Conservation (phyloP, 2,797 vertebrate genomes). For the Gymnoscopelus microlampas region DNA sequence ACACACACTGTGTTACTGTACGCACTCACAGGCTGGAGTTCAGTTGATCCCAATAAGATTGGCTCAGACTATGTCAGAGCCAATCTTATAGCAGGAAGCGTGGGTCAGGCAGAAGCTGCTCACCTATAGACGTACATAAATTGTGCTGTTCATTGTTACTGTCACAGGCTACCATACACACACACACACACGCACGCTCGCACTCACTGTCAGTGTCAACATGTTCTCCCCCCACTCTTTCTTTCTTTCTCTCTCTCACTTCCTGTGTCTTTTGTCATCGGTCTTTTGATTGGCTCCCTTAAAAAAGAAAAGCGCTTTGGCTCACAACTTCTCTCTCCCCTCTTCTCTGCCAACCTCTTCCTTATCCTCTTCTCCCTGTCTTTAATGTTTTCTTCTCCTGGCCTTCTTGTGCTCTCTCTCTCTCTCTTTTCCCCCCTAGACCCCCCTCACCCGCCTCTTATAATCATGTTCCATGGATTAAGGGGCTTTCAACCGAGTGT, state of each 20-base stretch:
- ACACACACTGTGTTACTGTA: not conserved
- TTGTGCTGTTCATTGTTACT: too few relatives aligned
- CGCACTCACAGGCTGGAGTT: not conserved
- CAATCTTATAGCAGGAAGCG: conserved; percentile 61
- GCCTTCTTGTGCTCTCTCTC: conserved; percentile 36
- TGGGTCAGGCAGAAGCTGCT: conserved; percentile 60
- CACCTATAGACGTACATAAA: conserved; percentile 5
- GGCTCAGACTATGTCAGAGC: conserved; percentile 43
- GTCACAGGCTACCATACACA: not conserved
- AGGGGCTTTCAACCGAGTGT: conserved; percentile 19
- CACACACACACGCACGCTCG: conserved; percentile 18
- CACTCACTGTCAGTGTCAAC: conserved; percentile 16
- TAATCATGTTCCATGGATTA: conserved; percentile 39
- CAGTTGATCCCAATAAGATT: conserved; percentile 33
- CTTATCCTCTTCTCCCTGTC: conserved; percentile 53
- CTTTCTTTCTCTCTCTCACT: conserved; percentile 11
- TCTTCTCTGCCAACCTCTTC: conserved; percentile 9
- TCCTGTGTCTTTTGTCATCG: not conserved
- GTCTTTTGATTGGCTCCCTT: too few relatives aligned
- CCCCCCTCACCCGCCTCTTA: conserved; percentile 18
- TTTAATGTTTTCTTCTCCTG: conserved; percentile 38
- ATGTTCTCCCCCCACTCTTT: conserved; percentile 24
- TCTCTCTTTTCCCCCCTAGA: conserved; percentile 12
- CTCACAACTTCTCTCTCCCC: not conserved
- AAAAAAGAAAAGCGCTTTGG: too few relatives aligned